These are phyloP conservation scores for Passer montanus DNA, from an alignment of 2,113 vertebrate genomes.

Conservation along the genomic window DNA sequence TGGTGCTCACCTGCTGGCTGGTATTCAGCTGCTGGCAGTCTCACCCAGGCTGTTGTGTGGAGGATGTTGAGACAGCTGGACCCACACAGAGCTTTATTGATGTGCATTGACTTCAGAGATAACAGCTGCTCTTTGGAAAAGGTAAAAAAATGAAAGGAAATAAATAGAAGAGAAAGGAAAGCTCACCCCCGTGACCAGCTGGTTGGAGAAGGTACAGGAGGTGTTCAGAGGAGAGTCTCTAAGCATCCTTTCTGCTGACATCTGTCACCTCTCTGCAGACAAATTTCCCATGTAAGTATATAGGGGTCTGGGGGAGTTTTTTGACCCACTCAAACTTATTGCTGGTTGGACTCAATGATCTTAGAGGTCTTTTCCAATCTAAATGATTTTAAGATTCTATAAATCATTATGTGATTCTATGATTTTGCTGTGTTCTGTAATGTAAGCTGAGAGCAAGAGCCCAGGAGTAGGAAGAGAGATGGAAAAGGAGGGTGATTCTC, in stretches of 20 bases:
- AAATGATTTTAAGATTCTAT: background rate
- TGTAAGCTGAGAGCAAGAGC: background rate
- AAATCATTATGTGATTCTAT: background rate
- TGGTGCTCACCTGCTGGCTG: background rate
- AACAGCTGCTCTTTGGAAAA: background rate
- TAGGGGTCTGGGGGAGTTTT: rapidly evolving
- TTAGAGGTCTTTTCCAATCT: background rate
- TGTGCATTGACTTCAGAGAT: background rate
- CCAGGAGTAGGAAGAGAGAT: background rate
- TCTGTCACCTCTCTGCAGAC: background rate
- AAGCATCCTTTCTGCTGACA: background rate
- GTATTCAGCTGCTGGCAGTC: background rate
- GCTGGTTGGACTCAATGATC: background rate
- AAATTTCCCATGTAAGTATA: background rate
- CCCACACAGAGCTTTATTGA: background rate
- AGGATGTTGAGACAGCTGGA: background rate
- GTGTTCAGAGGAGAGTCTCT: background rate
- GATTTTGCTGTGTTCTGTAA: background rate
- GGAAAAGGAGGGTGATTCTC: background rate
- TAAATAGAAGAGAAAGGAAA: background rate
- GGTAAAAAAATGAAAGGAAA: background rate
- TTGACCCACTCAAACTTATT: background rate
- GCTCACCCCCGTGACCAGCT: rapidly evolving
- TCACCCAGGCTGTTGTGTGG: background rate
- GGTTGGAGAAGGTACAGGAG: background rate